These are phyloP conservation scores for Rhodinocichla rosea DNA, from an alignment of 2,113 vertebrate species.

Conservation along the genomic window DNA sequence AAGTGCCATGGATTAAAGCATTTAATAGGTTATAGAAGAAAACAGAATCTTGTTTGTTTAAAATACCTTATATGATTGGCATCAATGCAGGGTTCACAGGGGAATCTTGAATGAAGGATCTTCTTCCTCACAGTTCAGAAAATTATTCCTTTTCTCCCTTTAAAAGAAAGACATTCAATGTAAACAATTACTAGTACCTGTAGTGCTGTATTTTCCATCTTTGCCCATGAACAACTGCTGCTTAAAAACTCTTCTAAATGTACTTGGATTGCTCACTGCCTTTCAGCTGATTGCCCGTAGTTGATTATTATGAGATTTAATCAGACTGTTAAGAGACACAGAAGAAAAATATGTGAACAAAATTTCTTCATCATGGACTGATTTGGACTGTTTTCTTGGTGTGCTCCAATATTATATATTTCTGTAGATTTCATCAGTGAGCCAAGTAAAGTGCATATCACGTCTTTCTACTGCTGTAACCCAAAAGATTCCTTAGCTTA, in stretches of 20 bases:
- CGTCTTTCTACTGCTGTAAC: neutral
- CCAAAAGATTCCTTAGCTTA: neutral
- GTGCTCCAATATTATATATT: neutral
- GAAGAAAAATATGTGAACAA: neutral
- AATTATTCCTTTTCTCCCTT: conserved; percentile 36
- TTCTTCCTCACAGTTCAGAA: neutral
- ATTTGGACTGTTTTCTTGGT: neutral
- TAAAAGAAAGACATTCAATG: conserved; percentile 30
- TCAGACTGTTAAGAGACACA: neutral
- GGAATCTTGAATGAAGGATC: neutral
- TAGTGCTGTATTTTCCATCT: neutral
- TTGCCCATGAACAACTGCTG: neutral
- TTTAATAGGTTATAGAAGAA: neutral
- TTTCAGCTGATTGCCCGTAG: neutral
- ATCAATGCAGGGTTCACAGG: neutral
- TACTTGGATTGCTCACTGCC: neutral
- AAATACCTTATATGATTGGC: conserved; percentile 65
- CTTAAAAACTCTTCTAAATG: conserved; percentile 22
- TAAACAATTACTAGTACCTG: neutral
- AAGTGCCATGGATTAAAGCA: neutral
- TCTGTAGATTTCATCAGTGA: neutral
- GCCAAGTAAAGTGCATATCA: rapidly evolving
- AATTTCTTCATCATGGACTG: neutral
- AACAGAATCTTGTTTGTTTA: neutral
- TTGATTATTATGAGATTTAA: conserved; percentile 33